Evolutionary conservation across 2,888 invertebrate species (phyloP), one percentile per base, ranked within the genome.

Genomic region (Dione vanillae): DNA sequence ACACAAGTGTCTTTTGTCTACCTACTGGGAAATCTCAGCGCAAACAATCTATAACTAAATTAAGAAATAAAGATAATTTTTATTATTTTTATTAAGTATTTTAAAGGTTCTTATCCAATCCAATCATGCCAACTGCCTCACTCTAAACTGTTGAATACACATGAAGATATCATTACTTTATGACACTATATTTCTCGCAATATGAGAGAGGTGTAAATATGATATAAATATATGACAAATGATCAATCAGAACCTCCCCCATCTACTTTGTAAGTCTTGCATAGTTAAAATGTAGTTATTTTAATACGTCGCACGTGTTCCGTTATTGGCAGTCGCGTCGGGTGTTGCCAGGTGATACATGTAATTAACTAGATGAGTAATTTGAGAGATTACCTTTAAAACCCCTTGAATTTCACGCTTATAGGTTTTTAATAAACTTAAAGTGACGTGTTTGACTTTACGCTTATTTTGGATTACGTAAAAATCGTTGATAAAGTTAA

Each of bases 361-460:
- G 80, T 77, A 79, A 68, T 80, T 88, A 87, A 88, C 89, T 77
- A 89, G 87, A 88, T 89, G 90, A 90, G 89, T 90, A 91, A 90
- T 90, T 88, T 88, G 79, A 67, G 77, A 82, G 86, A 90, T 90
- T 88, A 89, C 82, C 82, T 88, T 87, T 89, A 89, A 90, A 88
- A 86, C 79, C 80, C 56, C 84, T 80, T 76, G 76, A 69, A 75
- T 70, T 82, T 82, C 78, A 75, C 65, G 72, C 70, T 69, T 73
- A 75, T 72, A 69, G 74, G 70, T 71, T 77, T 74, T 76, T 79
- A 78, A 74, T 77, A 76, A 77, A 76, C 73, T 78, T 75, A 67
- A 75, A 76, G 76, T 77, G 77, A 75, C 69, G 54, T 56, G 58
- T 64, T 47, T 51, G 47, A 61, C 27, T 45, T 45, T 45, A n/a